phyloP scores from a whole-genome alignment of 2,113 vertebrate genomes.

The Hystrix brachyura region DNA sequence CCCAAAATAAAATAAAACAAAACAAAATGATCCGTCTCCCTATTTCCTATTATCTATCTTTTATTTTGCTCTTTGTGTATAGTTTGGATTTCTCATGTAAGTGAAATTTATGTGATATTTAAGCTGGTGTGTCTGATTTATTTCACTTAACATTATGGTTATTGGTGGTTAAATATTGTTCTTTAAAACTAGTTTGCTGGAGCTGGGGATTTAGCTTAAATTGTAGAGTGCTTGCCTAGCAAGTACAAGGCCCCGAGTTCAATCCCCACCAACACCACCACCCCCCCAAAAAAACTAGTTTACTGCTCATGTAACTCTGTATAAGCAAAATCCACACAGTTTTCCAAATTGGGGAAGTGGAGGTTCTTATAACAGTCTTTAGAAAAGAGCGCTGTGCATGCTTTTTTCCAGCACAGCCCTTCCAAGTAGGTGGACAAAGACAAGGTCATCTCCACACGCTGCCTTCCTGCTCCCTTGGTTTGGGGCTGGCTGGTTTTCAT shows the following conservation, averaged over 20 bases:
- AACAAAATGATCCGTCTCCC: too few relatives aligned
- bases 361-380: background rate
- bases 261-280: too few relatives aligned
- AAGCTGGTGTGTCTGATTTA: background rate
- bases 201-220: too few relatives aligned
- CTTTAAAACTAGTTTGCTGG: background rate
- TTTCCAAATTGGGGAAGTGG: background rate
- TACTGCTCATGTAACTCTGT: background rate
- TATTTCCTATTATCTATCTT: background rate
- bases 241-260: too few relatives aligned
- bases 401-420: background rate
- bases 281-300: background rate
- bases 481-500: conserved; percentile 22
- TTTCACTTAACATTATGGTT: background rate
- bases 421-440: background rate
- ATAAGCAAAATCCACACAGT: background rate
- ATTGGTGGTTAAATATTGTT: background rate
- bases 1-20: background rate
- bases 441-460: background rate
- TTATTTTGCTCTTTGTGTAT: background rate
- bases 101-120: background rate
- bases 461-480: background rate
- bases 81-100: background rate
- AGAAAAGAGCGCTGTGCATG: background rate
- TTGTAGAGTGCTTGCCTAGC: too few relatives aligned